Conservation (phyloP, 2,888 invertebrate species). For the Cosmopolites sordidus region DNA sequence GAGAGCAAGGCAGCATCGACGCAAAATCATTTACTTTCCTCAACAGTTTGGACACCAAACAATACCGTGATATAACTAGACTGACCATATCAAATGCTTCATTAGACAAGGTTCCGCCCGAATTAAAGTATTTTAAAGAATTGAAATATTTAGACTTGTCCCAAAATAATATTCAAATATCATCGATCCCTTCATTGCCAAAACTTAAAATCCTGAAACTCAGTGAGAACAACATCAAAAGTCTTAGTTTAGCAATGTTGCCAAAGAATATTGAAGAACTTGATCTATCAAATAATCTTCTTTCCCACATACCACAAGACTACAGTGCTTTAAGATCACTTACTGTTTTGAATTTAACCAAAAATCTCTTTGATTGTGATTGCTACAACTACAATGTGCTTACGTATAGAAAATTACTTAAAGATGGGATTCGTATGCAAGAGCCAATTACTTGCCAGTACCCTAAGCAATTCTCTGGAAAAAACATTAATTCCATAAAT, state of each 20-base stretch:
- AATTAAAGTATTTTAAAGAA: slow-evolving; percentile 42
- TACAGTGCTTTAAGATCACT: slow-evolving; percentile 54
- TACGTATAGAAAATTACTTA: slow-evolving; percentile 56
- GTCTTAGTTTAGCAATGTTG: slow-evolving; percentile 36
- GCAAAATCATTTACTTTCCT: slow-evolving; percentile 69
- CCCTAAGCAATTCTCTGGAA: slow-evolving; percentile 37
- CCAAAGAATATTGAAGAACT: slow-evolving; percentile 45
- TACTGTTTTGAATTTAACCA: slow-evolving; percentile 60
- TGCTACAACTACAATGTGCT: slow-evolving; percentile 65
- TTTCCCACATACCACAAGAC: slow-evolving; percentile 56
- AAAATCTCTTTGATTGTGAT: slow-evolving; percentile 67
- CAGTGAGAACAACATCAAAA: slow-evolving; percentile 39
- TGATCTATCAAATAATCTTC: slow-evolving; percentile 61
- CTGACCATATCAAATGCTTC: slow-evolving; percentile 38
- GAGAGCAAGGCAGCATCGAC: slow-evolving; percentile 66
- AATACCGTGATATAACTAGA: slow-evolving; percentile 36
- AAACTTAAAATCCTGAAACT: slow-evolving; percentile 41
- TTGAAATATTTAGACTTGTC: slow-evolving; percentile 40
- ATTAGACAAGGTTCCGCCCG: slow-evolving; percentile 38
- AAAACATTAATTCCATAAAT: slow-evolving; percentile 33
- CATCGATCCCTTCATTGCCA: slow-evolving; percentile 34
- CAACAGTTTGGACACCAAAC: slow-evolving; percentile 53
- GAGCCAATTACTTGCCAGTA: slow-evolving; percentile 39
- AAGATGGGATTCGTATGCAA: slow-evolving; percentile 37
- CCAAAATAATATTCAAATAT: slow-evolving; percentile 35